Base-by-base conservation (phyloP, 2,113 vertebrate species). In the Pygoscelis antarcticus region DNA sequence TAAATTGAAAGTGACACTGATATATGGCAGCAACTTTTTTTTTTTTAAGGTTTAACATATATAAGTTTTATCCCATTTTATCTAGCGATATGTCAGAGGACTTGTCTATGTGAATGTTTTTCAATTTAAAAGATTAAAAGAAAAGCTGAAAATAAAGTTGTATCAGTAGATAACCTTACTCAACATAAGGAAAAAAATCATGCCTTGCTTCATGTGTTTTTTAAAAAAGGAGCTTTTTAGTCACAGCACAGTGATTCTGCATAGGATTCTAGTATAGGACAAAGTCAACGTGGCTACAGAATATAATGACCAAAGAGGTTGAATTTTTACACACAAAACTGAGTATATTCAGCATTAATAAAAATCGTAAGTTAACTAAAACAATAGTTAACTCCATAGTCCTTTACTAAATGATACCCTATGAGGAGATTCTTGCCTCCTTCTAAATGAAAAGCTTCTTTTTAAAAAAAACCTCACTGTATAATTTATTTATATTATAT, bases 31-130 rank as follows among this genome's bases (percentile, higher is more conserved):
- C 47, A 96, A 96, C 34, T 85, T 42, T 42, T 42, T 71, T 90
- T 36, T 89, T 95, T 91, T 96, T 87, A 96, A 97, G 52, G 81
- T 92, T 91, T 95, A 90, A 93, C 36, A 21, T 81, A 97, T 57
- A 55, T 91, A 96, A 95, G 93, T 90, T 96, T 66, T 89, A 52
- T 83, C 75, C 71, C 29, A 38, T 95, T 94, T 95, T 92, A 97
- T 90, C 69, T 85, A 95, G 46, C 16, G 17, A 61, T 72, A 79
- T 60, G 38, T 76, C 89, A 94, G 20, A 62, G 52, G 42, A 96
- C 83, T 93, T 94, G 83, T 47, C 87, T 83, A 55, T 32, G 7
- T 21, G 30, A 40, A 64, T 19, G 36, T 34, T 8, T 46, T 32
- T 77, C 44, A 14, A 54, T 74, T 60, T 36, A 70, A 64, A 81